phyloP scores from a whole-genome alignment of 2,797 vertebrate genomes.

The Capromys pilorides region DNA sequence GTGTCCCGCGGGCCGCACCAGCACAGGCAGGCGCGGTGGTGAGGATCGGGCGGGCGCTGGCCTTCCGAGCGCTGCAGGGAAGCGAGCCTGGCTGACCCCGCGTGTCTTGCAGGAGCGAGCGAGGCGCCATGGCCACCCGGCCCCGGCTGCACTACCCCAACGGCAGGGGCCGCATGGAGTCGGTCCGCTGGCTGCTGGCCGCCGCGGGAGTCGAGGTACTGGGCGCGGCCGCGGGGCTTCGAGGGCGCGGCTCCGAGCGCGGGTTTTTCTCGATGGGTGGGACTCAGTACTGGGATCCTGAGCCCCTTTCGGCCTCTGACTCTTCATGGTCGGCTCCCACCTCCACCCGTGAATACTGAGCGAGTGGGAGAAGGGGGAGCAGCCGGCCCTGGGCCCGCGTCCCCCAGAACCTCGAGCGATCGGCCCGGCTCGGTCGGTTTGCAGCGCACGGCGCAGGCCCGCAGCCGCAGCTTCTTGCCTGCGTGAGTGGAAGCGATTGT shows the following conservation, averaged over 20 bases:
- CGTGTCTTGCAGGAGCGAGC: slow-evolving; percentile 68
- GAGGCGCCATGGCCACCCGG: slow-evolving; percentile 86
- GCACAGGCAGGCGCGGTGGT: too few species aligned
- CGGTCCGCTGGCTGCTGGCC: slow-evolving; percentile 90
- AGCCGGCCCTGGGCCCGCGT: neutral
- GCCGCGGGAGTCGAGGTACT: slow-evolving; percentile 89
- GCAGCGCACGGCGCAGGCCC: neutral
- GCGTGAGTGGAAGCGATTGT: neutral
- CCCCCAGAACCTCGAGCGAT: neutral
- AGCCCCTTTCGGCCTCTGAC: neutral
- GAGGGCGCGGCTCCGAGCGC: neutral
- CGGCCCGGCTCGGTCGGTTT: neutral
- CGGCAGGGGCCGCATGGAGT: slow-evolving; percentile 92
- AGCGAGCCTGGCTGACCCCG: neutral
- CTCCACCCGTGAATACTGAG: neutral
- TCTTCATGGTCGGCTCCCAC: neutral
- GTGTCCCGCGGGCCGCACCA: too few species aligned
- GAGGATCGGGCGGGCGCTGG: too few species aligned
- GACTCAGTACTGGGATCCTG: neutral
- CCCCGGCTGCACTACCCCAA: slow-evolving; percentile 89
- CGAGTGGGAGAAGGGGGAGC: neutral
- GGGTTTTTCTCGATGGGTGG: too few species aligned
- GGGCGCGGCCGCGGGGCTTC: neutral
- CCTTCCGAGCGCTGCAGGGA: neutral
- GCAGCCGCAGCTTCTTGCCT: neutral